These are phyloP conservation scores for Sebastiscus albofasciatus DNA, from an alignment of 2,797 vertebrate species.

Conservation along the genomic window DNA sequence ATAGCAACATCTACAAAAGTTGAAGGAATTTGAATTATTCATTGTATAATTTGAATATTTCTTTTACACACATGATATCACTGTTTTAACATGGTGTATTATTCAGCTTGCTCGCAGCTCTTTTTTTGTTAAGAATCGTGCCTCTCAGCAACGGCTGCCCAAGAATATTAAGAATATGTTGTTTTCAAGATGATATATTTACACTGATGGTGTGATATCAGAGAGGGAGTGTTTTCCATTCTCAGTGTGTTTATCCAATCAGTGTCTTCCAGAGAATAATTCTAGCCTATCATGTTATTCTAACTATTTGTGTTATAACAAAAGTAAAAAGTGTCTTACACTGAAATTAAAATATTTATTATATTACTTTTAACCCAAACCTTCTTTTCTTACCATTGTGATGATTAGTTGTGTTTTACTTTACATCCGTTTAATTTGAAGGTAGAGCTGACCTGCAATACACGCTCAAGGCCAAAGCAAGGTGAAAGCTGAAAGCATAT, in stretches of 20 bases:
- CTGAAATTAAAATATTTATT: background rate
- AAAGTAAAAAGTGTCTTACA: background rate
- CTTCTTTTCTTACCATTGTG: background rate
- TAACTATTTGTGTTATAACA: background rate
- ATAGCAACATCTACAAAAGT: background rate
- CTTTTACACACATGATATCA: background rate
- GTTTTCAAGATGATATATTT: background rate
- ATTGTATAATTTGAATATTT: background rate
- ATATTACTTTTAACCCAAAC: too few relatives aligned
- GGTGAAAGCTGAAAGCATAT: constrained; percentile 27
- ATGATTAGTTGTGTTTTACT: background rate
- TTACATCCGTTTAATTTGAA: background rate
- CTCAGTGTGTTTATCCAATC: background rate
- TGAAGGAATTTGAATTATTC: constrained; percentile 1
- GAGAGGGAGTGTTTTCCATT: background rate
- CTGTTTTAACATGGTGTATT: background rate
- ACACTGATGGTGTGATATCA: background rate
- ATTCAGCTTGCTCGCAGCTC: background rate
- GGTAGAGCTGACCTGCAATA: background rate
- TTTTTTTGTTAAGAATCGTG: background rate
- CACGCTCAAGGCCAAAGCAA: constrained; percentile 14
- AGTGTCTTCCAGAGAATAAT: background rate
- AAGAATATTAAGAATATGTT: background rate
- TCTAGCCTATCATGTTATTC: too few relatives aligned
- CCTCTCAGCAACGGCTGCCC: background rate